A percentile compares a stretch with the other conserved stretches of the same genome.
phyloP scores from a whole-genome alignment of 1,140 invertebrate genomes.

The Drosophila dunni region DNA sequence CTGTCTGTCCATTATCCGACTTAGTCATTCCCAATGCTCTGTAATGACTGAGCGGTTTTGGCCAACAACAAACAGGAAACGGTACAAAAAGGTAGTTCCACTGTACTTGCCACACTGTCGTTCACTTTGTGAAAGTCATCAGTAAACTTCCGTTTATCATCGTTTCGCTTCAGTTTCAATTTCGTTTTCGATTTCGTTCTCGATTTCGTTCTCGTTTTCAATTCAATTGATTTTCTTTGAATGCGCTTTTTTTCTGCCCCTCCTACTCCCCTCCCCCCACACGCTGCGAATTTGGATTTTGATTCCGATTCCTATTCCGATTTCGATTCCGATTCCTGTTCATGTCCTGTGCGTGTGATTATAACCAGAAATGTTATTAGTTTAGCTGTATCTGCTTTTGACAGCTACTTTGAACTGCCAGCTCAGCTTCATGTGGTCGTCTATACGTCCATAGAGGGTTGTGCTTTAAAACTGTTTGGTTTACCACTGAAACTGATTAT shows the following conservation, averaged over 20 bases:
- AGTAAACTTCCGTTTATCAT: conserved; percentile 47
- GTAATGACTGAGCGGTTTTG: conserved; percentile 36
- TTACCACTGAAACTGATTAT: not conserved
- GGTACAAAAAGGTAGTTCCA: conserved; percentile 14
- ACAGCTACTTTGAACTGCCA: conserved; percentile 63
- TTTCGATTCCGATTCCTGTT: not conserved
- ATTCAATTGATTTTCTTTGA: conserved; percentile 64
- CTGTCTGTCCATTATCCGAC: conserved; percentile 37
- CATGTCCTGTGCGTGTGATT: conserved; percentile 38
- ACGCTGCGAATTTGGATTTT: conserved; percentile 1
- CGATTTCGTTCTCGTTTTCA: conserved; percentile 58
- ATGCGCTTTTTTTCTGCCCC: conserved; percentile 30
- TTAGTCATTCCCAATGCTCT: conserved; percentile 56
- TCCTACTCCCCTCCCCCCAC: not conserved
- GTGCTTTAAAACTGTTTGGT: conserved; percentile 23
- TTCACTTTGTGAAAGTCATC: conserved; percentile 43
- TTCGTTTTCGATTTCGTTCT: conserved; percentile 47
- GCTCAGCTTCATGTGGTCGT: conserved; percentile 30
- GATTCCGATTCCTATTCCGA: not conserved
- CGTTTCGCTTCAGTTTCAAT: conserved; percentile 27
- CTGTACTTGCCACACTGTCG: conserved; percentile 9
- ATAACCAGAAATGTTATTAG: conserved; percentile 64
- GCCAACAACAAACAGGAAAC: not conserved
- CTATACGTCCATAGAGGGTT: conserved; percentile 15
- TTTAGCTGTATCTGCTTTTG: conserved; percentile 52